Conservation (phyloP, 64 coral and sea anemone genomes). For the Dendronephthya gigantea region DNA sequence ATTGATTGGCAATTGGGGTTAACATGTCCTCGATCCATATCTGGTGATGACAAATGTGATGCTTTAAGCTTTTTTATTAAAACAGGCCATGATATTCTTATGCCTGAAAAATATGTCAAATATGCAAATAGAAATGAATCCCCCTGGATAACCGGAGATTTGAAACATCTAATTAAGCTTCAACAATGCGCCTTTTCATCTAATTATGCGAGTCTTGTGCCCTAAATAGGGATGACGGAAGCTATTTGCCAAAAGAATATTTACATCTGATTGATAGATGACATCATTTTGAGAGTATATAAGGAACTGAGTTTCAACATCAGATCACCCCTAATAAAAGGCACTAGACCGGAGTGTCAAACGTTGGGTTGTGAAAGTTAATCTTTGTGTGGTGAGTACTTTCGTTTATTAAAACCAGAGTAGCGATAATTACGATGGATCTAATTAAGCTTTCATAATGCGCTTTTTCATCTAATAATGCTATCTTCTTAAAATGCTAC, state of each 20-base stretch:
- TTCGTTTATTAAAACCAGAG: no score
- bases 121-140: neutral
- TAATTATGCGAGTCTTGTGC: no score
- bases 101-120: neutral
- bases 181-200: neutral
- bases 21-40: neutral
- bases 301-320: no score
- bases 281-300: no score
- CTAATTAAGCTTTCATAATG: neutral
- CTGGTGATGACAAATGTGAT: neutral
- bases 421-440: no score
- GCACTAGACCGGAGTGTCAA: no score
- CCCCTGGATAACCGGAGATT: neutral
- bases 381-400: no score
- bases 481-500: neutral
- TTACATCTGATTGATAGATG: no score
- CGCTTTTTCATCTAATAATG: neutral
- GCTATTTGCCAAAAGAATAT: no score
- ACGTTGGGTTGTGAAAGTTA: no score
- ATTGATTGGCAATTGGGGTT: neutral
- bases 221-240: no score
- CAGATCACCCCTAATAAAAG: no score
- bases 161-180: neutral
- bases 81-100: neutral
- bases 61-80: neutral